Evolutionary conservation across 1,140 invertebrate species (phyloP), one percentile per base, ranked within the genome.

Genomic region (Camponotus vicinus): DNA sequence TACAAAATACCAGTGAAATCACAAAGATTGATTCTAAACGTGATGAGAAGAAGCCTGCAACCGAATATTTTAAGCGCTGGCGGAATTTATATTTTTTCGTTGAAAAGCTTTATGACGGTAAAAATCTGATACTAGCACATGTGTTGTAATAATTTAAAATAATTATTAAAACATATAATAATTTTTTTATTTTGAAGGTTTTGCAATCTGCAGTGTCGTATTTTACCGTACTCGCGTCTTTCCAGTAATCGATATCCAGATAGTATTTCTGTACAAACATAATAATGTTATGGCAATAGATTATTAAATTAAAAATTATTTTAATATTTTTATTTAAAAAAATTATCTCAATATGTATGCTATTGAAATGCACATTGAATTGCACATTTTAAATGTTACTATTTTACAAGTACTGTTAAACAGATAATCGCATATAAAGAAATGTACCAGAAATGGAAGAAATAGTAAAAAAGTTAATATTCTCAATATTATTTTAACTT

Each of bases 161-260:
- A 18, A 34, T 18, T 64, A 18, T 75, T 2, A 75, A 21, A n/a
- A 15, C 27, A n/a, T 40, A n/a, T 42, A 0, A 21, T 21, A 0
- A 21, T 21, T 21, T 1, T 37, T 0, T 42, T 45, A 11, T 84
- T 27, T 75, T 76, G 7, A 40, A 84, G 69, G 40, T 83, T n/a
- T 0, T 83, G 34, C 69, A 61, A n/a, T 45, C 80, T 61, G 73
- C 80, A 18, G 40, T 59, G 45, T 83, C 80, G 3, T 83, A 83
- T 59, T 83, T 70, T 45, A 83, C 55, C 1, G 69, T 83, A 73
- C 69, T 83, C 32, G 49, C 37, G 18, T 45, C 69, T 1, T 18
- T 75, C 9, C 27, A 75, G 45, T 75, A 83, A 75, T 52, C 27
- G 27, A 45, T 15, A 32, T 42, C 40, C 1, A 27, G 0, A 9